These are phyloP conservation scores for Oophaga pumilio DNA, from an alignment of 2,113 vertebrate genomes.

Conservation along the genomic window DNA sequence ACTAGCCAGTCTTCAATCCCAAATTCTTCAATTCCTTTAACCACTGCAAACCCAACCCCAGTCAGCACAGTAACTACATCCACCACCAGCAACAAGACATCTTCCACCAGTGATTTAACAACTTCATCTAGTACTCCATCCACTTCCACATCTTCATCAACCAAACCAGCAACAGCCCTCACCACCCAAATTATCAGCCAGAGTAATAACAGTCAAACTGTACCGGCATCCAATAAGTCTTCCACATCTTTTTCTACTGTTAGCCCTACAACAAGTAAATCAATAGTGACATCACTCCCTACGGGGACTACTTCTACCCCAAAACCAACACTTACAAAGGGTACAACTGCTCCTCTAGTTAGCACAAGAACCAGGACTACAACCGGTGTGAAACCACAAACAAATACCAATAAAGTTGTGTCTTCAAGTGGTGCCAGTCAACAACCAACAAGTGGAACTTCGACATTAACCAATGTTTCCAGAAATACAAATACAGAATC, in stretches of 20 bases:
- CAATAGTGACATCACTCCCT: neutral
- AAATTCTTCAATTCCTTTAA: neutral
- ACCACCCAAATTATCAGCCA: neutral
- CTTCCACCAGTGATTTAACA: neutral
- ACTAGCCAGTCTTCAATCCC: too few relatives aligned
- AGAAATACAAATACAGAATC: neutral
- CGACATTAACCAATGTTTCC: neutral
- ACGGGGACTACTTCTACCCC: neutral
- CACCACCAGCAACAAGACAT: neutral
- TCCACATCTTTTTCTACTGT: neutral
- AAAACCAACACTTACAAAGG: neutral
- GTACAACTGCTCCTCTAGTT: neutral
- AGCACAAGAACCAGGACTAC: neutral
- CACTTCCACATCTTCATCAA: neutral
- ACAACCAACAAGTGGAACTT: neutral
- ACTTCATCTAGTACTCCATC: neutral
- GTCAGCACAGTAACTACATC: neutral
- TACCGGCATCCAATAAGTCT: neutral
- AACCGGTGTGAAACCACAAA: neutral
- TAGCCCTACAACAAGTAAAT: neutral
- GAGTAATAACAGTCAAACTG: neutral
- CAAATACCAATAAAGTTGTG: neutral
- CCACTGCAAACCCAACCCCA: neutral
- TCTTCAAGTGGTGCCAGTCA: neutral
- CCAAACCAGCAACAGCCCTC: neutral